These are phyloP conservation scores for Sitodiplosis mosellana DNA, from an alignment of 1,140 invertebrate genomes.

Conservation along the genomic window DNA sequence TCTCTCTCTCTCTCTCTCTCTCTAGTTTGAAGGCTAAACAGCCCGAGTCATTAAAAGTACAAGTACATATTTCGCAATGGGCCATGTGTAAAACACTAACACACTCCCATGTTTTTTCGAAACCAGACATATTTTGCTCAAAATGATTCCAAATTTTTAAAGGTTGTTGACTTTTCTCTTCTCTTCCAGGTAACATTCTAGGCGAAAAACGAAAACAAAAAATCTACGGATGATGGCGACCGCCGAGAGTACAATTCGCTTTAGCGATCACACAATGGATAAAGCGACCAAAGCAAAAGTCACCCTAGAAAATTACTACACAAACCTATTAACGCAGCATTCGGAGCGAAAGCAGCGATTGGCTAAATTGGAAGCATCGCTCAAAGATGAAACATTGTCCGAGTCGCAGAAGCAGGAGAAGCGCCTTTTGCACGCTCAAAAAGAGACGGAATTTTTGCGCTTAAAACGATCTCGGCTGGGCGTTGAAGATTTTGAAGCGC, in stretches of 20 bases:
- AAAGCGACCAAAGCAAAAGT: conserved; percentile 99
- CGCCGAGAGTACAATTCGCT: conserved; percentile 62
- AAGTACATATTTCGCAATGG: too few relatives aligned
- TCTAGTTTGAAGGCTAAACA: too few relatives aligned
- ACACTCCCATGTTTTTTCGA: too few relatives aligned
- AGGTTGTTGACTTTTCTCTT: too few relatives aligned
- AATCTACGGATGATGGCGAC: conserved; percentile 19
- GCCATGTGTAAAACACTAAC: too few relatives aligned
- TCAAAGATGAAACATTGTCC: conserved; percentile 80
- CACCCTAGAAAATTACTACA: conserved; percentile 98
- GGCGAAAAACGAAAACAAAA: too few relatives aligned
- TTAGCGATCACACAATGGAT: conserved; percentile 92
- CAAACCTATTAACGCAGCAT: conserved; percentile 92
- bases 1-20: too few relatives aligned
- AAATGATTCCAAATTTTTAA: too few relatives aligned
- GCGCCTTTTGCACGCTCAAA: conserved; percentile 86
- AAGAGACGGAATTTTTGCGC: conserved; percentile 95
- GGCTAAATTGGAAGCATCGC: conserved; percentile 80
- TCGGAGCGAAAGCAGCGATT: conserved; percentile 88
- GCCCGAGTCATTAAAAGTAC: too few relatives aligned
- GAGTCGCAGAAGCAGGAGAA: conserved; percentile 75
- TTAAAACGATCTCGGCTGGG: conserved; percentile 89
- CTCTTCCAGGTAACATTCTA: too few relatives aligned
- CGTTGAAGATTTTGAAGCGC: conserved; percentile 95
- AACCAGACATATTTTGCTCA: too few relatives aligned